These are phyloP conservation scores for Thereva nobilitata DNA, from an alignment of 2,888 invertebrate genomes.

Conservation along the genomic window DNA sequence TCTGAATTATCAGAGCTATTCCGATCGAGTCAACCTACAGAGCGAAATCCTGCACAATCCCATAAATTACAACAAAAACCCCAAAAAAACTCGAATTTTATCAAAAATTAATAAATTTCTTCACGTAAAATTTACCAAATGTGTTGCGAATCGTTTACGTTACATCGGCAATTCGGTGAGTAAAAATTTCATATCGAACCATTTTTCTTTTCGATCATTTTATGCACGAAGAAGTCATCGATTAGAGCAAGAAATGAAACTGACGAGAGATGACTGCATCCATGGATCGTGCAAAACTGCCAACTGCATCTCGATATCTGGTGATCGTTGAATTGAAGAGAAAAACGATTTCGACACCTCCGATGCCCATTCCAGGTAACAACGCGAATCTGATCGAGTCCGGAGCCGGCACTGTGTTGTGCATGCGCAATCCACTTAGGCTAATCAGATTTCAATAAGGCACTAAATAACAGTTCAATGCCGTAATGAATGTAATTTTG, in stretches of 20 bases:
- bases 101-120: slow-evolving; percentile 29
- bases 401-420: slow-evolving; percentile 15
- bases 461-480: slow-evolving; percentile 54
- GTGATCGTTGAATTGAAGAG: slow-evolving; percentile 29
- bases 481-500: slow-evolving; percentile 54
- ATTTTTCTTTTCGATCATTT: slow-evolving; percentile 38
- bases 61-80: too few species aligned
- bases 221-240: slow-evolving; percentile 42
- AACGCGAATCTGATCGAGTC: slow-evolving; percentile 17
- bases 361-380: slow-evolving; percentile 19
- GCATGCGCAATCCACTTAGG: slow-evolving; percentile 43
- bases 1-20: too few species aligned
- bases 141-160: slow-evolving; percentile 38
- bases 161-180: slow-evolving; percentile 20
- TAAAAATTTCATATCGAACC: slow-evolving; percentile 29
- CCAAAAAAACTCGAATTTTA: too few species aligned
- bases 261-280: slow-evolving; percentile 28
- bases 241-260: slow-evolving; percentile 38
- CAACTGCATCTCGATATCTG: slow-evolving; percentile 27
- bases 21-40: too few species aligned
- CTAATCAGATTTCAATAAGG: slow-evolving; percentile 54
- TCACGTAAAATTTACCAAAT: slow-evolving; percentile 38
- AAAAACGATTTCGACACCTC: slow-evolving; percentile 35
- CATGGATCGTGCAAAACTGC: slow-evolving; percentile 27
- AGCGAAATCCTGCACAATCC: too few species aligned